Base-by-base conservation (phyloP, 2,113 vertebrate species). In the Chaetodon auriga region DNA sequence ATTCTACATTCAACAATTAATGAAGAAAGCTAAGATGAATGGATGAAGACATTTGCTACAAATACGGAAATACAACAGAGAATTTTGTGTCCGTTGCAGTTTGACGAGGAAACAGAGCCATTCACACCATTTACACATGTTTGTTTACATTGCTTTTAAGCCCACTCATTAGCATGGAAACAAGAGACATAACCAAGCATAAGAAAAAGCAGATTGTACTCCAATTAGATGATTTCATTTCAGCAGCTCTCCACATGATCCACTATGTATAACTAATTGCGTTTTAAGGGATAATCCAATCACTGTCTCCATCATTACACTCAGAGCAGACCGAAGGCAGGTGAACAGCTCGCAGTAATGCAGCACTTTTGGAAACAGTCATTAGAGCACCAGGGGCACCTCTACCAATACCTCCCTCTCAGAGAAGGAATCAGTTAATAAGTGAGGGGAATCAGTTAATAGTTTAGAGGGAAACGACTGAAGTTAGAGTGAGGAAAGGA, bases 361-460 rank as follows among this genome's bases (percentile, higher is more conserved):
- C 62, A 57, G 61, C 2, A 16, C 63, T 68, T 81, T 57, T 35
- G 36, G 15, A 82, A 43, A 21, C 55, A 55, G 60, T 61, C 72
- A 68, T 84, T 57, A 81, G 53, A 15, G 57, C 79, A 82, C 36
- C 71, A 55, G 75, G 79, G 70, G 57, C 51, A 2, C 51, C 57
- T 30, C 68, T 25, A 54, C 88, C 80, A 91, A 90, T 87, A 85
- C 68, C 77, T 61, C 25, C 64, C 76, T 79, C 66, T 90, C 76
- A 71, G 69, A 23, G n/a, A 68, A 78, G 70, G 70, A 87, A 90
- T 91, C 74, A 1, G 83, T 83, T 81, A 86, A 87, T 88, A 83
- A 85, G 74, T 75, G 68, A 72, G 51, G 35, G 53, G 55, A 89
- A 89, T 86, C 30, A 80, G 79, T 83, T 82, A 68, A 80, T 88